Evolutionary conservation across 2,888 invertebrate genomes (phyloP).

Genomic region (Polydrusus tereticollis): DNA sequence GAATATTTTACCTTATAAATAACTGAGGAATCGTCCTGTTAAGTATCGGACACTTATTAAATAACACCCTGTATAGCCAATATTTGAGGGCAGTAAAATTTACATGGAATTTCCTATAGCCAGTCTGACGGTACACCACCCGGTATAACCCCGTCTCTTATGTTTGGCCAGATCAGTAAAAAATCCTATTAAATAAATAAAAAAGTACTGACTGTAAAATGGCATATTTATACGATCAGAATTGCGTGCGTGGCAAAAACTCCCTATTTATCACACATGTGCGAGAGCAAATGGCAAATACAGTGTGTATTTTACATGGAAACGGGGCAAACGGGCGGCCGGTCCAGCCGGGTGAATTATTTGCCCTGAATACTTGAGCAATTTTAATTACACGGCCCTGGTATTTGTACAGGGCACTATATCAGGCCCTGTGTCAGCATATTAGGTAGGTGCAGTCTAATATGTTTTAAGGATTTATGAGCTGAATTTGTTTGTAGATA

Average conservation of each 20-base stretch:
- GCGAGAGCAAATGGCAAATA: constrained; percentile 27
- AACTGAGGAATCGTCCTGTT: no score
- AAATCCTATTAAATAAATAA: no score
- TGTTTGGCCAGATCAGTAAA: no score
- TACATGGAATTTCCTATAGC: no score
- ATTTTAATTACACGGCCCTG: constrained; percentile 56
- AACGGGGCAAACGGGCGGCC: constrained; percentile 13
- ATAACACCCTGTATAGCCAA: no score
- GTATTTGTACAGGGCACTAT: constrained; percentile 46
- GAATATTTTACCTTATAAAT: no score
- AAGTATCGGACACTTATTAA: no score
- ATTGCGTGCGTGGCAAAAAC: neutral
- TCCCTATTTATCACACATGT: constrained; percentile 15
- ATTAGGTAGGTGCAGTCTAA: constrained; percentile 48
- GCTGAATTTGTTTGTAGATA: constrained; percentile 42
- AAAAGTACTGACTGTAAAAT: no score
- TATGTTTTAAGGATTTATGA: constrained; percentile 45
- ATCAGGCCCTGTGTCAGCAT: constrained; percentile 44
- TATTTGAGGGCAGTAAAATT: no score
- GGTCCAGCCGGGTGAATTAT: constrained; percentile 40
- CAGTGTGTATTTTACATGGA: constrained; percentile 36
- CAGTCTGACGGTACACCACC: no score
- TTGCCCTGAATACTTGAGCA: constrained; percentile 52
- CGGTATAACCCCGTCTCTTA: no score
- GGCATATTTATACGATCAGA: no score